Evolutionary conservation across 2,113 vertebrate species (phyloP).

Genomic region (Heliornis fulica): DNA sequence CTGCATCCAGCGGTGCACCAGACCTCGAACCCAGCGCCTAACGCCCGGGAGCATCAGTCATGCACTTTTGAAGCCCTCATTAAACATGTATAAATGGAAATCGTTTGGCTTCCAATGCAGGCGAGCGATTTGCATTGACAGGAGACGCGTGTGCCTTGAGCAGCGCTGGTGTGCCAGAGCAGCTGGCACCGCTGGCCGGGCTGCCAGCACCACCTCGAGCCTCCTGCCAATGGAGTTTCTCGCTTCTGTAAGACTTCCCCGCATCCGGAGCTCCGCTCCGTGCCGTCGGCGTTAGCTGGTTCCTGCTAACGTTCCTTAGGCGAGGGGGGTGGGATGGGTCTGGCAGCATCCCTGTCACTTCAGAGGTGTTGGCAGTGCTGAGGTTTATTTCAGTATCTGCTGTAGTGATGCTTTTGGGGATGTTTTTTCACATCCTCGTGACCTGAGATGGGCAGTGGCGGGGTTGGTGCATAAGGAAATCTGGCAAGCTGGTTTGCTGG

Average conservation of each 20-base stretch:
- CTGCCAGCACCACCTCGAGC: background rate
- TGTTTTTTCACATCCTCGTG: no score
- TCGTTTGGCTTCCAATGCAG: slow-evolving; percentile 18
- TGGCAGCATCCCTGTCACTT: rapidly evolving
- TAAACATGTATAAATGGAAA: slow-evolving; percentile 48
- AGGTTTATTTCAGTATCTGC: rapidly evolving
- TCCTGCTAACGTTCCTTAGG: rapidly evolving
- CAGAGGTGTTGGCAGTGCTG: background rate
- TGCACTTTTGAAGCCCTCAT: slow-evolving; percentile 1
- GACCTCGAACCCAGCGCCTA: background rate
- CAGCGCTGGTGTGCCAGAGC: rapidly evolving
- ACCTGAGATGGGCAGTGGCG: no score
- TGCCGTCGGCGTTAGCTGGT: rapidly evolving
- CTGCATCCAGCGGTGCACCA: rapidly evolving
- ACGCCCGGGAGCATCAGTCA: background rate
- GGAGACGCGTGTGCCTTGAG: background rate
- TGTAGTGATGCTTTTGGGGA: background rate
- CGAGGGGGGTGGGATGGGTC: background rate
- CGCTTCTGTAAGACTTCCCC: background rate
- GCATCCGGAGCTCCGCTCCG: background rate
- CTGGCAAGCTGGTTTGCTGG: background rate
- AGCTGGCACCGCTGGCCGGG: rapidly evolving
- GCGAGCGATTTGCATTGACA: background rate
- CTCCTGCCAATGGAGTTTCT: background rate
- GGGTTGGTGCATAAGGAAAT: background rate